These are phyloP conservation scores for Doris montereyensis DNA, from an alignment of 2,888 invertebrate species.

Conservation along the genomic window DNA sequence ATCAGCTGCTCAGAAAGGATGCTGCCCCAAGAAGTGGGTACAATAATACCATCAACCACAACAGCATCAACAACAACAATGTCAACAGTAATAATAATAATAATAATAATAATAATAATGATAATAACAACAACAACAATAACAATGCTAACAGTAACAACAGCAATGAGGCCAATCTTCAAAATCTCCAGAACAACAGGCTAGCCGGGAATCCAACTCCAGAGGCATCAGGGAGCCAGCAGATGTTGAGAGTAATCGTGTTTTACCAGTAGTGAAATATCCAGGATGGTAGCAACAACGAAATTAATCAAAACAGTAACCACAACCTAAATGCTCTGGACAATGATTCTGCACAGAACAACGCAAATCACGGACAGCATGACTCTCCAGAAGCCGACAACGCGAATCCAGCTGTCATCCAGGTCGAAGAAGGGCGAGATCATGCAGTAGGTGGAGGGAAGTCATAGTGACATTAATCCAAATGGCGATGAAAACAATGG, in stretches of 20 bases:
- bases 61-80: not conserved
- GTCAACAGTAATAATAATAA: not conserved
- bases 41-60: too few relatives aligned
- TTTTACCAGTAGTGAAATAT: too few relatives aligned
- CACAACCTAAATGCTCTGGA: too few relatives aligned
- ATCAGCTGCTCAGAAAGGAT: too few relatives aligned
- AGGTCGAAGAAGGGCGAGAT: too few relatives aligned
- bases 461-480: not conserved
- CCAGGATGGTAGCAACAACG: too few relatives aligned
- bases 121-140: constrained; percentile 2
- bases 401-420: not conserved
- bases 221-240: too few relatives aligned
- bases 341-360: not conserved
- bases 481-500: not conserved
- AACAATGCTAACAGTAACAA: constrained; percentile 8
- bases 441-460: too few relatives aligned
- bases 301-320: too few relatives aligned
- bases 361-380: not conserved
- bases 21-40: too few relatives aligned
- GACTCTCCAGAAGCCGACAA: not conserved
- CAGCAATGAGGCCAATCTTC: not conserved
- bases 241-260: too few relatives aligned
- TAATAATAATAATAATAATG: constrained; percentile 2
- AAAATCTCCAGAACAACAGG: not conserved
- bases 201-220: not conserved